Percentiles rank a stretch among this genome's conserved stretches.
These are phyloP conservation scores for Linnaemya tessellans DNA, from an alignment of 2,888 invertebrate species.

Conservation along the genomic window DNA sequence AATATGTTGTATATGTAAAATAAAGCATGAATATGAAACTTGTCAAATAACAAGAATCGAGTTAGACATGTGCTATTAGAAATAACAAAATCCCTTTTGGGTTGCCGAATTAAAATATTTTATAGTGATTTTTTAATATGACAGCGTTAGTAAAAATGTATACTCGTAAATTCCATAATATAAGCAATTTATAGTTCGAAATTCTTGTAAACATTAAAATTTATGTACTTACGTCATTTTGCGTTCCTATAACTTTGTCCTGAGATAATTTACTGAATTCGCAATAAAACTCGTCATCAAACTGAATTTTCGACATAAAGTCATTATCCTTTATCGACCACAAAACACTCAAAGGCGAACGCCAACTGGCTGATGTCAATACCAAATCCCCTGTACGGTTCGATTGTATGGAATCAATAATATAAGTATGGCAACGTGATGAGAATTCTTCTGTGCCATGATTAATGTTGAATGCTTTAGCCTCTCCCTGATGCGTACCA, in stretches of 20 bases:
- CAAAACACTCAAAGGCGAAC: conserved; percentile 87
- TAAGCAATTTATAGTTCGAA: neutral
- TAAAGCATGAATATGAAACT: too few species aligned
- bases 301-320: conserved; percentile 85
- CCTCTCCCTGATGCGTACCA: conserved; percentile 95
- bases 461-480: conserved; percentile 93
- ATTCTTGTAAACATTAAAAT: neutral
- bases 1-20: too few species aligned
- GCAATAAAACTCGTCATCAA: conserved; percentile 94
- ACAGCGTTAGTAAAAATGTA: too few species aligned
- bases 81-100: too few species aligned
- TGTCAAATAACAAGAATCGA: too few species aligned
- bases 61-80: too few species aligned
- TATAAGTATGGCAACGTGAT: conserved; percentile 93
- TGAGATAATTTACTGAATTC: conserved; percentile 95
- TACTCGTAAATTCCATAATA: too few species aligned
- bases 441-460: conserved; percentile 91
- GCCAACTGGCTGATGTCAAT: conserved; percentile 93
- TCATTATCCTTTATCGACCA: conserved; percentile 82
- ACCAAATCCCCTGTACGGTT: conserved; percentile 90
- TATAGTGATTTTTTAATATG: too few species aligned
- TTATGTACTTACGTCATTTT: conserved; percentile 85
- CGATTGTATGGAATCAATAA: conserved; percentile 91
- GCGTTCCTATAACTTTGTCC: conserved; percentile 95
- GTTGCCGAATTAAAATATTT: too few species aligned